Evolutionary conservation across 1,140 invertebrate species (phyloP).

Genomic region (Teleopsis dalmanni): DNA sequence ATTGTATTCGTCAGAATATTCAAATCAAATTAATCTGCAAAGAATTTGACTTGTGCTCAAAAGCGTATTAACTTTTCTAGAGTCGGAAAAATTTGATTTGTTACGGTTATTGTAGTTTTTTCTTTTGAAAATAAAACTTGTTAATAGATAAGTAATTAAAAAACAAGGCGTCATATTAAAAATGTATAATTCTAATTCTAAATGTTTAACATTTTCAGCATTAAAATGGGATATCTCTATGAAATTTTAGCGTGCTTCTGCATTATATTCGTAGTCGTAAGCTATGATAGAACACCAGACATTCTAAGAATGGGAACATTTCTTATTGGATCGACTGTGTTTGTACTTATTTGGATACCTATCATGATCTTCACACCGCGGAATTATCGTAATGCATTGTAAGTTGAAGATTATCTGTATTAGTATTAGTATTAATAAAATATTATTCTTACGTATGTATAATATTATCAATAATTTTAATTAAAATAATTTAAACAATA

Average conservation of each 20-base stretch:
- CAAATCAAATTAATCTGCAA: no score
- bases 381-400: conserved; percentile 67
- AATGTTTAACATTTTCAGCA: neutral
- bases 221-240: conserved; percentile 30
- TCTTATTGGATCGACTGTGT: conserved; percentile 50
- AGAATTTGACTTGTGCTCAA: no score
- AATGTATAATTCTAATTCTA: neutral
- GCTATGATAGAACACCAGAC: conserved; percentile 51
- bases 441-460: no score
- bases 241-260: conserved; percentile 38
- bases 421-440: neutral
- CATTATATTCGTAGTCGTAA: conserved; percentile 44
- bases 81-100: no score
- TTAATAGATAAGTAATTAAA: no score
- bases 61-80: no score
- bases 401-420: conserved; percentile 43
- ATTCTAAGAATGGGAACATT: conserved; percentile 52
- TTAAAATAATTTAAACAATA: no score
- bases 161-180: no score
- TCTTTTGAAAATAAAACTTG: no score
- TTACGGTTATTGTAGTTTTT: no score
- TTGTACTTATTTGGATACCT: conserved; percentile 60
- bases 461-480: no score
- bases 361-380: conserved; percentile 63
- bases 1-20: no score